Base-by-base conservation (phyloP, 1,140 invertebrate genomes). In the Mesaphorura yosii region DNA sequence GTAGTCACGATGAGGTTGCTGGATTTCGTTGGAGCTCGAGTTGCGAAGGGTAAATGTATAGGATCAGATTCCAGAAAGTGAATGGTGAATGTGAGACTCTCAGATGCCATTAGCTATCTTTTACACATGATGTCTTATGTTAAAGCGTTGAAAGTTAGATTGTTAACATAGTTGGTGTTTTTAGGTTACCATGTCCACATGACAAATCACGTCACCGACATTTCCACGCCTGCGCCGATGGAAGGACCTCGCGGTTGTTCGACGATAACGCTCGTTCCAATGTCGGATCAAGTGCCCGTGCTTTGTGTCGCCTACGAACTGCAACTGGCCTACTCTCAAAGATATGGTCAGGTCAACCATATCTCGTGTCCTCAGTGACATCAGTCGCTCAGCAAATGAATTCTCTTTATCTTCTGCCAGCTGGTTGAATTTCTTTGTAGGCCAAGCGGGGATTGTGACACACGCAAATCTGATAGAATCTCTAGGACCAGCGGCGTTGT, bases 11-110 rank as follows among this genome's bases (percentile, higher is more conserved):
- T 4, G 1, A 49, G 39, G 3, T 23, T 56, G 34, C 23, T 58
- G 15, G 47, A 58, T 5, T 58, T 41, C 39, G 17, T 58, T 2
- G 48, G 39, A 1, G 10, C 17, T n/a, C 40, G 52, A 6, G 20
- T 55, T n/a, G 31, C 25, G 1, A 59, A 31, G 25, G 17, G 45
- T 48, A 31, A 27, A 44, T 49, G 28, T 23, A 22, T 3, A 47
- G 6, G 40, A 6, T 42, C n/a, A n/a, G n/a, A n/a, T n/a, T n/a
- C n/a, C n/a, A n/a, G n/a, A n/a, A n/a, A n/a, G n/a, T n/a, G n/a
- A n/a, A n/a, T n/a, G n/a, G n/a, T n/a, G n/a, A n/a, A n/a, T n/a
- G n/a, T n/a, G n/a, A n/a, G n/a, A n/a, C n/a, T n/a, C n/a, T n/a
- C n/a, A n/a, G n/a, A n/a, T n/a, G n/a, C n/a, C n/a, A n/a, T n/a